Conservation (phyloP, 2,888 invertebrate genomes). For the Apotomis capreana region DNA sequence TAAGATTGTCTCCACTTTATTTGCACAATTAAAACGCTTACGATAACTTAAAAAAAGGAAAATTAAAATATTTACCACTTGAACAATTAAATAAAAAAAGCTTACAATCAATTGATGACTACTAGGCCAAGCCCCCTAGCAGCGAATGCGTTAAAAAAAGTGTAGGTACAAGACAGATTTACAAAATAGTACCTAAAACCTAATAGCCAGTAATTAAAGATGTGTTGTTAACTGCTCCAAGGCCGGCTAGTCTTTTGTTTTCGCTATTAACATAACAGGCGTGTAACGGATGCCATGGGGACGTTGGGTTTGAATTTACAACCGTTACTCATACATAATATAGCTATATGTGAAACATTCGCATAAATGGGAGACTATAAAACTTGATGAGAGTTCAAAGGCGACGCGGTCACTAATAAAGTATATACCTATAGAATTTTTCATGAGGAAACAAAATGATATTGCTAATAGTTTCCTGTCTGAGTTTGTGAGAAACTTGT, state of each 20-base stretch:
- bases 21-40: too few relatives aligned
- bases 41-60: too few relatives aligned
- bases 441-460: too few relatives aligned
- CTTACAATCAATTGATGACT: too few relatives aligned
- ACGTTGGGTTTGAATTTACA: slow-evolving; percentile 51
- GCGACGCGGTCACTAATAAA: too few relatives aligned
- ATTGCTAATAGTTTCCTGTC: too few relatives aligned
- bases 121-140: too few relatives aligned
- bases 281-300: slow-evolving; percentile 20
- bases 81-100: too few relatives aligned
- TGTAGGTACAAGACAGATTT: neutral
- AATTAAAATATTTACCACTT: too few relatives aligned
- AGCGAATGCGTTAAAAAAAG: too few relatives aligned
- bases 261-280: slow-evolving; percentile 18
- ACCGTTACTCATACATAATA: slow-evolving; percentile 49
- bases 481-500: neutral
- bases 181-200: neutral
- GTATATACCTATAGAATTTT: too few relatives aligned
- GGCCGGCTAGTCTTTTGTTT: slow-evolving; percentile 16
- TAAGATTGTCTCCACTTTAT: too few relatives aligned
- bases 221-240: slow-evolving; percentile 11
- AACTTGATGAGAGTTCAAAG: neutral
- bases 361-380: slow-evolving; percentile 1
- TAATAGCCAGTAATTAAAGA: neutral
- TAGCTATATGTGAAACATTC: neutral